Evolutionary conservation across 2,113 vertebrate species (phyloP), one percentile per base, ranked within the genome.

Genomic region (Manacus vitellinus): DNA sequence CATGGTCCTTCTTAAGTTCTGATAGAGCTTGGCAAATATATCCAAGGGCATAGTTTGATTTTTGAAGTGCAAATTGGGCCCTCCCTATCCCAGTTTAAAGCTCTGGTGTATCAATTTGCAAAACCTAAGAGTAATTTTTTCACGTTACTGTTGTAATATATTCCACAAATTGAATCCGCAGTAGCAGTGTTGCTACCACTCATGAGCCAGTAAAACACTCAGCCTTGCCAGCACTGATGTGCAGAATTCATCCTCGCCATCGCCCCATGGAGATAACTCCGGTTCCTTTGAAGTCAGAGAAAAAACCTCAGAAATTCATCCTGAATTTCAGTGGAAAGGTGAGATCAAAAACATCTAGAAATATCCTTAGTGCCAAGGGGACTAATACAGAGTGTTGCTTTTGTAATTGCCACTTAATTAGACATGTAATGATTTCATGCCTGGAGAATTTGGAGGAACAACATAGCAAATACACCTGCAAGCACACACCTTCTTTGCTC

Each of bases 31-130:
- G 10, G 47, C 68, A 81, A 90, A 81, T 43, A 77, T 33, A 63
- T 81, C 90, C 49, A 14, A 84, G 76, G 92, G 85, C 92, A 95
- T 0, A 0, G 16, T 95, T 84, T 44, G 28, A 39, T 9, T 92
- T 96, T 95, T 97, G 95, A 96, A 94, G 90, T 96, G 95, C 39
- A 96, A 95, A 97, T 95, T 71, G 31, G 30, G 25, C 47, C 47
- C 61, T 92, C 61, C 72, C 8, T 14, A 27, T 52, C 63, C 67
- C 67, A 77, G 63, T 2, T 83, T 46, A 79, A 96, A 88, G 68
- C 95, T 86, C 85, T 55, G 14, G 87, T 10, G 5, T 52, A 90
- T 55, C 72, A 84, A 71, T 93, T 95, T 92, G 65, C 56, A 90
- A 90, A 94, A 83, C 56, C 52, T 84, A 61, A 44, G 37, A 90